A percentile compares a stretch with the other conserved stretches of the same genome.
Conservation (phyloP, 2,888 invertebrate species). For the Amphiduros pacificus region DNA sequence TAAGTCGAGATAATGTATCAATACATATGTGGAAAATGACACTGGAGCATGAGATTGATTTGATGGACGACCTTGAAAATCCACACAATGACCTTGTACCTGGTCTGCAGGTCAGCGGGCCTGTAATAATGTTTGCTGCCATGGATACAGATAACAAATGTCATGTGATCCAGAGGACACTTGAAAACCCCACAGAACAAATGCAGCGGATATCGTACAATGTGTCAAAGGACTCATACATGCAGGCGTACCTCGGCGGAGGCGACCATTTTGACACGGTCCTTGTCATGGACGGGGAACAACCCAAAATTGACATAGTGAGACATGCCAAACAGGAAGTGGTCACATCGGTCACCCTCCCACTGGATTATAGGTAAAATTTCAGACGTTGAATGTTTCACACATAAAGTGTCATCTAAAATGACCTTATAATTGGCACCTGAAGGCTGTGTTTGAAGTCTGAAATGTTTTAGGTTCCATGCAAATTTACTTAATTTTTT, state of each 20-base stretch:
- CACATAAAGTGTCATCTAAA: too few relatives aligned
- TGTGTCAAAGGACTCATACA: slow-evolving; percentile 3
- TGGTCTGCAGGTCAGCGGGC: slow-evolving; percentile 15
- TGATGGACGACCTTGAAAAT: slow-evolving; percentile 6
- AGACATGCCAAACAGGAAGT: not conserved
- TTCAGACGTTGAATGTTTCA: too few relatives aligned
- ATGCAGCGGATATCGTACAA: not conserved
- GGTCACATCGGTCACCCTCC: slow-evolving; percentile 4
- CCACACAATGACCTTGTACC: slow-evolving; percentile 6
- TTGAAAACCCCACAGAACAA: not conserved
- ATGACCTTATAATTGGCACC: too few relatives aligned
- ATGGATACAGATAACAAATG: slow-evolving; percentile 10
- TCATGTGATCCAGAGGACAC: not conserved
- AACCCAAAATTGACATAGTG: slow-evolving; percentile 3
- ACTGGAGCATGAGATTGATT: slow-evolving; percentile 2
- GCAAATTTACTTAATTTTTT: too few relatives aligned
- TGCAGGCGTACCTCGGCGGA: slow-evolving; percentile 19
- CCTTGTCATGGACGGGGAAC: slow-evolving; percentile 8
- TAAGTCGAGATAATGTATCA: slow-evolving; percentile 19
- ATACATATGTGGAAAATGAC: slow-evolving; percentile 18
- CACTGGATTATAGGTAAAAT: slow-evolving; percentile 26
- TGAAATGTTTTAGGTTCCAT: too few relatives aligned
- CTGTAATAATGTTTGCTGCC: slow-evolving; percentile 3
- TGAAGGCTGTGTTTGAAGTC: too few relatives aligned
- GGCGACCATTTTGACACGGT: slow-evolving; percentile 20